These are phyloP conservation scores for Cliona cf. orientalis DNA, from an alignment of 37 sponge, comb jelly and placozoan genomes.

Conservation along the genomic window DNA sequence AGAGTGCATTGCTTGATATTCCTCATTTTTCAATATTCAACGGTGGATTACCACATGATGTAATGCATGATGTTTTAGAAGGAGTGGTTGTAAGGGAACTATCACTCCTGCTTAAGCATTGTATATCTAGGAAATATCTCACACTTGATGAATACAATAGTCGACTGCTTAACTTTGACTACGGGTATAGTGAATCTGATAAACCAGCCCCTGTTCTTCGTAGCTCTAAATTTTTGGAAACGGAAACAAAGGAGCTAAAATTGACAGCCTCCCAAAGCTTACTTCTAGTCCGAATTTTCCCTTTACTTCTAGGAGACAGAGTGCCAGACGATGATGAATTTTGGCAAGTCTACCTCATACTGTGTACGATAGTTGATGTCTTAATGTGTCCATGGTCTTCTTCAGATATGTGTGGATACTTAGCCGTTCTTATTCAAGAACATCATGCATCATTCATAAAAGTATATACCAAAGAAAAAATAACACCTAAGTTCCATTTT, in stretches of 20 bases:
- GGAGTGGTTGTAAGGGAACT: conserved; percentile 40
- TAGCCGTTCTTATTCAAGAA: conserved; percentile 28
- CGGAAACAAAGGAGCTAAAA: background rate
- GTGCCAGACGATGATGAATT: conserved; percentile 26
- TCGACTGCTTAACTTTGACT: conserved; percentile 31
- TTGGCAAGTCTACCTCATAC: conserved; percentile 31
- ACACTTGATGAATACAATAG: conserved; percentile 31
- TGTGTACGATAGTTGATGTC: conserved; percentile 24
- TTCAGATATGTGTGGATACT: background rate
- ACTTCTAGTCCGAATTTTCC: conserved; percentile 23
- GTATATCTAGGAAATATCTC: background rate
- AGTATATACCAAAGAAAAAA: background rate
- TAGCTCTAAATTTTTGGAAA: background rate
- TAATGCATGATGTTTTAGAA: conserved; percentile 44
- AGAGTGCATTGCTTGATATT: conserved; percentile 14
- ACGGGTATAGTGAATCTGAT: conserved; percentile 20
- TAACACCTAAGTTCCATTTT: conserved; percentile 44
- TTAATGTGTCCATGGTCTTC: conserved; percentile 10
- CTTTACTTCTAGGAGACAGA: conserved; percentile 43
- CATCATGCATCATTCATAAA: conserved; percentile 20
- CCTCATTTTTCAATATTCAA: background rate
- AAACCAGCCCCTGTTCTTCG: conserved; percentile 22
- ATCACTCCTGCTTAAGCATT: conserved; percentile 16
- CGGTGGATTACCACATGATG: conserved; percentile 50
- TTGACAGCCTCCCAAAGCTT: conserved; percentile 21